Base-by-base conservation (phyloP, 2,888 invertebrate genomes). In the Drosophila formosana region DNA sequence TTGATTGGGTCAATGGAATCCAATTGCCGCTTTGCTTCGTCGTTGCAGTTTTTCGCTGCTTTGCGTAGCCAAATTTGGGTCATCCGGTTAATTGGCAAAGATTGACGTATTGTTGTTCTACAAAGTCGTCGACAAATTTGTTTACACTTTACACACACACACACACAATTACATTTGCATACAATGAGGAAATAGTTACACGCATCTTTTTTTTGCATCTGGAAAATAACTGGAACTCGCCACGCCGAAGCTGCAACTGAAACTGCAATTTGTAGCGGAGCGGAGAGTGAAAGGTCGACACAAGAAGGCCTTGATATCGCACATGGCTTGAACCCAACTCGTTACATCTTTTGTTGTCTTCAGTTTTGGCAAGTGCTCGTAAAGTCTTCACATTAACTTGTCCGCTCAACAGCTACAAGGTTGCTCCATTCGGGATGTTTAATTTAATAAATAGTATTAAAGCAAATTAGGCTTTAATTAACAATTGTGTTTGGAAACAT, bases 1-100 rank as follows among this genome's bases (percentile, higher is more conserved):
- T 76, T 82, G 89, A 89, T 85, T 89, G 71, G 88, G 84, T 89
- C 88, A 88, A 88, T 89, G 89, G 84, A 89, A 88, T 79, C 82
- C 88, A 84, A 84, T 84, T 84, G 88, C 68, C 73, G 46, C n/a
- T 46, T 56, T 43, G 60, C 60, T 41, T 68, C 66, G 60, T 39
- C 66, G 72, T 39, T 81, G 83, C 88, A 87, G 62, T 84, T 84
- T 84, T 71, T 57, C 49, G 25, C 32, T 47, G 75, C 68, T 71
- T 63, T 67, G 47, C 77, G 51, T 47, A 51, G 52, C 67, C 11
- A 69, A 72, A 85, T 88, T 85, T 85, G 80, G 85, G 85, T 85
- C 85, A 85, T 68, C 56, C 78, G 85, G 88, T 85, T 88, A 85
- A 85, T 85, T 85, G 85, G 80, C 80, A 80, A 88, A 85, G 88